Evolutionary conservation across 2,888 invertebrate genomes (phyloP), one percentile per base, ranked within the genome.

Genomic region (Lasioglossum calceatum): DNA sequence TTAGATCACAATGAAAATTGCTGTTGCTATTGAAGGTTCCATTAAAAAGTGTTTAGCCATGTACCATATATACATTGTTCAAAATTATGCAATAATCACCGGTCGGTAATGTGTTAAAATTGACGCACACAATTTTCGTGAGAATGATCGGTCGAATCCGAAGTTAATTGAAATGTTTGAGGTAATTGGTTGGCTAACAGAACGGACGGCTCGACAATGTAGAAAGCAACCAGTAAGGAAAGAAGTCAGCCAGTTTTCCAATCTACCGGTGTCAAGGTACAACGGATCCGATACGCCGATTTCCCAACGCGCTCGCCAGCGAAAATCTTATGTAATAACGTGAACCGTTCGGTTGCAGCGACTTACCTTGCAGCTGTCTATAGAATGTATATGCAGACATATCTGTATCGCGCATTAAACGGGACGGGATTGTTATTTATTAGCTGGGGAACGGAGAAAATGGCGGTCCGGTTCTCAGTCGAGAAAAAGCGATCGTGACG

Each of bases 281-380:
- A 39, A 42, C 27, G 72, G 54, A 82, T 80, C 77, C 79, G 87
- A 85, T 85, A 71, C 70, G 61, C 27, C 76, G 81, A 81, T 86
- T 86, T 85, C 84, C 27, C 76, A 86, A 74, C 54, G 61, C 64
- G 27, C 61, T 58, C 50, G 61, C 71, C 36, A 44, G 32, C 79
- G 82, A 61, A 70, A 58, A 71, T 67, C 83, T 89, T 87, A 89
- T 85, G 85, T 89, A 89, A 89, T 75, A 81, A 61, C 79, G 32
- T 82, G 67, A 64, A 85, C 85, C 73, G 61, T 76, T 79, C 79
- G 86, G 81, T 85, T 81, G 85, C 86, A 61, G 42, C 58, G 78
- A 79, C 79, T 84, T 64, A 81, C 81, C 86, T 81, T 81, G 86
- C 81, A 23, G 32, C 77, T 50, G 76, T 19, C n/a, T 58, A 77